Evolutionary conservation across 1,140 invertebrate species (phyloP), one percentile per base, ranked within the genome.

Genomic region (Cyphomyrmex costatus): DNA sequence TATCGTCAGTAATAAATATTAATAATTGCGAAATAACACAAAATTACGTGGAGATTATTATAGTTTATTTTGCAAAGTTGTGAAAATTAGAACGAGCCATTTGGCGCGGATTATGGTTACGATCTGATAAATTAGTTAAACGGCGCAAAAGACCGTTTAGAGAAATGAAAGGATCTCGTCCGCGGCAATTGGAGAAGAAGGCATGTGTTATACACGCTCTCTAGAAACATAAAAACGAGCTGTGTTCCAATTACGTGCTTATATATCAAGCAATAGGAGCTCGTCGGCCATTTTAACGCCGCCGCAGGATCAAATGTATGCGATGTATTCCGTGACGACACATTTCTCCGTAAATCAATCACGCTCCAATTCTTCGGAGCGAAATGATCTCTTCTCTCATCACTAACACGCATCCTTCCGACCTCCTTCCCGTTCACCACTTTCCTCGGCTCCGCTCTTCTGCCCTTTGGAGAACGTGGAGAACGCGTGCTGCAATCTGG

Each of bases 401-500:
- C 21, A 14, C 30, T 27, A 63, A n/a, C n/a, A 33, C n/a, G 71
- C 42, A 60, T 33, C 36, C 42, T 24, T 65, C 46, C 30, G 51
- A 27, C 10, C 21, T 7, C 53, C 84, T 60, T 78, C 21, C n/a
- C 24, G 19, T 84, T 36, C 19, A 3, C 30, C 24, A 3, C 58
- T 19, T 42, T 68, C n/a, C 51, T n/a, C 27, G 21, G 6, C 4
- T 68, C 12, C n/a, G 16, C n/a, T 24, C 70, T 33, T 21, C 19
- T 6, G 12, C 24, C 46, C 53, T 30, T n/a, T 70, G n/a, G 16
- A 61, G 70, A 87, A 85, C 65, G 3, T n/a, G 12, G 10, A 58
- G 46, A 78, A 70, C 76, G 42, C 66, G 88, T 90, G 88, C 73
- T 80, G 88, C 87, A 6, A 88, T 90, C 88, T 90, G 21, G 46